Conservation (phyloP, 2,113 vertebrate species). For the Oncorhynchus gorbuscha region DNA sequence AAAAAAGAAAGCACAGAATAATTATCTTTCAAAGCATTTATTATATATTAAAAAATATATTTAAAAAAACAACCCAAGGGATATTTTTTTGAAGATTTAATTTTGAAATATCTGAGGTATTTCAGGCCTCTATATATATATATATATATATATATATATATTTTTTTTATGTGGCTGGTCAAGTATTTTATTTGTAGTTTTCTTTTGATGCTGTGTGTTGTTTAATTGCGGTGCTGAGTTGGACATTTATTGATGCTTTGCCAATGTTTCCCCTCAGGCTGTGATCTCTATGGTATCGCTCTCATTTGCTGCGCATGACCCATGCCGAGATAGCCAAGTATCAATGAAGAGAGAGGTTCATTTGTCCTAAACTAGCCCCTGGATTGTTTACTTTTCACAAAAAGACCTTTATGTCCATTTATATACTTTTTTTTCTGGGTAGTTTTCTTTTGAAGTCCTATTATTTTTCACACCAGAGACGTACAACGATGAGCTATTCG, state of each 20-base stretch:
- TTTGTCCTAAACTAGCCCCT: neutral
- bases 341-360: constrained; percentile 1
- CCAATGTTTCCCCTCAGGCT: constrained; percentile 14
- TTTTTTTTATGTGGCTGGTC: constrained; percentile 40
- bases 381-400: neutral
- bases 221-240: constrained; percentile 22
- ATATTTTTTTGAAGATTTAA: constrained; percentile 30
- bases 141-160: constrained; percentile 1
- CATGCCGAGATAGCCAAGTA: neutral
- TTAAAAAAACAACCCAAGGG: constrained; percentile 26
- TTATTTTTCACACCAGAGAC: neutral
- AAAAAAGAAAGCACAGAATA: neutral
- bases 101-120: constrained; percentile 26
- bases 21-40: constrained; percentile 14
- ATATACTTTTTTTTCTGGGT: neutral
- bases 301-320: neutral
- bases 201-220: constrained; percentile 34
- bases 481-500: neutral
- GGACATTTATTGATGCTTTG: constrained; percentile 40
- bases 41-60: neutral
- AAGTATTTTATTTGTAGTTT: constrained; percentile 18
- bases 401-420: neutral
- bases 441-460: neutral
- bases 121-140: constrained; percentile 3
- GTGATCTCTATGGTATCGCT: neutral